Evolutionary conservation across 2,113 vertebrate genomes (phyloP), one percentile per base, ranked within the genome.

Genomic region (Anhinga anhinga): DNA sequence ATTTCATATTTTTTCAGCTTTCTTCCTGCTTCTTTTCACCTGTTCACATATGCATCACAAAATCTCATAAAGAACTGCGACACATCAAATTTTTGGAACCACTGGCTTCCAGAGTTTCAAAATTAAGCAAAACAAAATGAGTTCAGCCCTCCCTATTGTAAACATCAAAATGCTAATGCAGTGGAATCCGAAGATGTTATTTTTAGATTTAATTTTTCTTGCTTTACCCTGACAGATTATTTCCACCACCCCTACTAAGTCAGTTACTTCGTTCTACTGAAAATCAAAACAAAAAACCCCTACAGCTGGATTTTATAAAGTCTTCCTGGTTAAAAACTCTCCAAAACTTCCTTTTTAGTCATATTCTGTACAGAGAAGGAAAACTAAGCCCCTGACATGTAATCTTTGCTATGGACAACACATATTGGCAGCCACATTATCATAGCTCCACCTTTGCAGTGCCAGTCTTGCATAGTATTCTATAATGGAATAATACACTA

Each of bases 161-260:
- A 95, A 88, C 11, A 83, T 36, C 30, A 38, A n/a, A 70, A 63
- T 15, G 38, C 4, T 71, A 91, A 82, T 45, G 32, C 42, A 84
- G 52, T 30, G 2, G 38, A 79, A 93, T 45, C 13, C 32, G 27
- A 86, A 90, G 40, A 49, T 70, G 5, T 10, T 67, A 58, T 69
- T 92, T 88, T 90, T 62, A 73, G 17, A 53, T 86, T 70, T 70
- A 61, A 8, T 58, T 94, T 80, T 78, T 81, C 59, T 74, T 67
- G 22, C 29, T 90, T 91, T 88, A 77, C 22, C 26, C 38, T 80
- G 70, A 85, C 18, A 86, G 45, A 72, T 49, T 92, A 93, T 56
- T 72, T 86, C 25, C 22, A 62, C 30, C 23, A 59, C n/a, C 17
- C 26, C 1, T 42, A 42, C 0, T 34, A 56, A 58, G 3, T 66